Percentiles rank a stretch among this genome's conserved stretches.
These are phyloP conservation scores for Mus spicilegus DNA, from an alignment of 2,113 vertebrate genomes.

Conservation along the genomic window DNA sequence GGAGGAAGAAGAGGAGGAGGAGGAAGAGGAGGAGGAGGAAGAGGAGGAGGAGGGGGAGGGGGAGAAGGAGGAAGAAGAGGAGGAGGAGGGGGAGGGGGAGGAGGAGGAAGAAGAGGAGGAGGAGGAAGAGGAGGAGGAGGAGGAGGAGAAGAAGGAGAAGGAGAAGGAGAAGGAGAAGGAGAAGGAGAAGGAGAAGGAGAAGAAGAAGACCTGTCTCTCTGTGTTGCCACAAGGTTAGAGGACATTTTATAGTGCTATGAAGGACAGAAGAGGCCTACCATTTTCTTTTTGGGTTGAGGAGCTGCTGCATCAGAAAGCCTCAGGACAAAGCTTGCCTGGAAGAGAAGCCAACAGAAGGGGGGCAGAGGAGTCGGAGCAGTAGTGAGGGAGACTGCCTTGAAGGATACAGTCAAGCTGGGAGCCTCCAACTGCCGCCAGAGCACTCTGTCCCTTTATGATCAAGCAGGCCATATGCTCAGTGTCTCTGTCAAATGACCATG, in stretches of 20 bases:
- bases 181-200: too few species aligned
- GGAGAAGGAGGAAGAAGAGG: fast-evolving
- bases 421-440: not conserved
- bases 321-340: not conserved
- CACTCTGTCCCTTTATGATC: not conserved
- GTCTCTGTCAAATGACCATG: constrained; percentile 5
- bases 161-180: too few species aligned
- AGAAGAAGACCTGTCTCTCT: not conserved
- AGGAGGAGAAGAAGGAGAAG: not conserved
- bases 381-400: not conserved
- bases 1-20: too few species aligned
- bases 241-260: not conserved
- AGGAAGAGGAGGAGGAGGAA: too few species aligned
- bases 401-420: not conserved
- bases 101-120: too few species aligned
- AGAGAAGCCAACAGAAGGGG: not conserved
- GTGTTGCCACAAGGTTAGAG: not conserved
- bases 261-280: not conserved
- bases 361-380: not conserved
- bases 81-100: not conserved
- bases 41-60: not conserved
- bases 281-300: not conserved
- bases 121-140: not conserved
- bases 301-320: not conserved
- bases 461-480: not conserved